phyloP scores from a whole-genome alignment of 2,888 invertebrate genomes.

The Ormyrus labotus region DNA sequence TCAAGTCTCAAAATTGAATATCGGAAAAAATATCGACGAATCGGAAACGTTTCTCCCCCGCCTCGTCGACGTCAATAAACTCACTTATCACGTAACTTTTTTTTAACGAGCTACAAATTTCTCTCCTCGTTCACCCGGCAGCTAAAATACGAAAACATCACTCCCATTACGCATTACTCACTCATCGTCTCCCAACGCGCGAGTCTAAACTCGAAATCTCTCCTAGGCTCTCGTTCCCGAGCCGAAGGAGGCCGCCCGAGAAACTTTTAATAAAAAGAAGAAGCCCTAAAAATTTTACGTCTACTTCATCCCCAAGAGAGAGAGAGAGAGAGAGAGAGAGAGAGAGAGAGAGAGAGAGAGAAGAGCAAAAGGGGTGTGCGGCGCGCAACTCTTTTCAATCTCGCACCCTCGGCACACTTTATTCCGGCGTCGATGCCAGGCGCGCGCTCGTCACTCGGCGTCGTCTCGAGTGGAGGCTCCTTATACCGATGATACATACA shows the following conservation, averaged over 20 bases:
- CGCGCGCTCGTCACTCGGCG: slow-evolving; percentile 12
- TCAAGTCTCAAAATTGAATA: too few relatives aligned
- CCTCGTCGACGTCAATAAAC: too few relatives aligned
- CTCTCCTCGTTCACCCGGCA: too few relatives aligned
- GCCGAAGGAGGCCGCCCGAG: not conserved
- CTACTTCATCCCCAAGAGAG: slow-evolving; percentile 7
- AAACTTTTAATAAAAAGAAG: slow-evolving; percentile 44
- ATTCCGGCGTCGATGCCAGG: slow-evolving; percentile 46
- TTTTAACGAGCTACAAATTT: too few relatives aligned
- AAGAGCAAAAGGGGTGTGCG: not conserved
- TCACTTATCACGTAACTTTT: too few relatives aligned
- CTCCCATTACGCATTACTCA: too few relatives aligned
- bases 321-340: too few relatives aligned
- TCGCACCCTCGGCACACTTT: slow-evolving; percentile 33
- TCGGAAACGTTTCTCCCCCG: too few relatives aligned
- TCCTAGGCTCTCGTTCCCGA: too few relatives aligned
- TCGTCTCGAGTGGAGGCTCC: slow-evolving; percentile 23
- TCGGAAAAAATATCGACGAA: too few relatives aligned
- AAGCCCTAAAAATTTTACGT: slow-evolving; percentile 36
- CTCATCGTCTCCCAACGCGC: not conserved
- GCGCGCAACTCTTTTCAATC: slow-evolving; percentile 47
- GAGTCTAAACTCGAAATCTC: not conserved
- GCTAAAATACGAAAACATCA: too few relatives aligned
- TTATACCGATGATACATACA: slow-evolving; percentile 11
- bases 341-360: too few relatives aligned